phyloP scores from a whole-genome alignment of 2,888 invertebrate species.

The Stenichneumon culpator region DNA sequence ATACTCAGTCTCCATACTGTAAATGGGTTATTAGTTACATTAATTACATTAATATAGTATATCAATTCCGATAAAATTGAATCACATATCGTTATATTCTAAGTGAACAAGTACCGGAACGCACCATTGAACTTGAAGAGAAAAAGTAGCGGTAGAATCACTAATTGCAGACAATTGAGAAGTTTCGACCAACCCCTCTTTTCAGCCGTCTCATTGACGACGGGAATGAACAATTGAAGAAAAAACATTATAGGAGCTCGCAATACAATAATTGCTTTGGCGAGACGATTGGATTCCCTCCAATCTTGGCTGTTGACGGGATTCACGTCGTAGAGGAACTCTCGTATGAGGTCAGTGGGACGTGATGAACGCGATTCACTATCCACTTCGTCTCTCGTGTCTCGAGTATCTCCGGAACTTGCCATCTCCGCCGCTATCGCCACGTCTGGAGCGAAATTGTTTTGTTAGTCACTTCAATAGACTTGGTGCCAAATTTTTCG shows the following conservation, averaged over 20 bases:
- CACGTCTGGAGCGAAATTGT: slow-evolving; percentile 75
- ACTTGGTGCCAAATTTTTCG: neutral
- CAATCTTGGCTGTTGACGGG: slow-evolving; percentile 83
- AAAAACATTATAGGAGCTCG: slow-evolving; percentile 86
- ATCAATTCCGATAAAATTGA: neutral
- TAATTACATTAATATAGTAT: no score
- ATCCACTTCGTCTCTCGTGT: neutral
- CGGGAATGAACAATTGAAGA: slow-evolving; percentile 87
- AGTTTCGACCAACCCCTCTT: slow-evolving; percentile 87
- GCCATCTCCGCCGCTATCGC: slow-evolving; percentile 79
- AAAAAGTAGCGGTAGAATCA: slow-evolving; percentile 85
- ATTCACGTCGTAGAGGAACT: slow-evolving; percentile 82
- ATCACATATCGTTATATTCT: slow-evolving; percentile 50
- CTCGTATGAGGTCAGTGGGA: slow-evolving; percentile 77
- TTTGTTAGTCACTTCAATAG: neutral
- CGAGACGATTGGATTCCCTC: slow-evolving; percentile 78
- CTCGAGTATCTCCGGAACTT: slow-evolving; percentile 28
- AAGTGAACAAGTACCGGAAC: neutral
- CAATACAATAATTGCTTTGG: slow-evolving; percentile 83
- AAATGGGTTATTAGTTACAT: slow-evolving; percentile 3
- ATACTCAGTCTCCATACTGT: slow-evolving; percentile 75
- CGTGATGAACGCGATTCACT: slow-evolving; percentile 62
- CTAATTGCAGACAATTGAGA: slow-evolving; percentile 86
- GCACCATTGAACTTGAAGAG: slow-evolving; percentile 82
- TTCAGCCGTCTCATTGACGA: slow-evolving; percentile 86